Base-by-base conservation (phyloP, 2,113 vertebrate species). In the Pseudopipra pipra region DNA sequence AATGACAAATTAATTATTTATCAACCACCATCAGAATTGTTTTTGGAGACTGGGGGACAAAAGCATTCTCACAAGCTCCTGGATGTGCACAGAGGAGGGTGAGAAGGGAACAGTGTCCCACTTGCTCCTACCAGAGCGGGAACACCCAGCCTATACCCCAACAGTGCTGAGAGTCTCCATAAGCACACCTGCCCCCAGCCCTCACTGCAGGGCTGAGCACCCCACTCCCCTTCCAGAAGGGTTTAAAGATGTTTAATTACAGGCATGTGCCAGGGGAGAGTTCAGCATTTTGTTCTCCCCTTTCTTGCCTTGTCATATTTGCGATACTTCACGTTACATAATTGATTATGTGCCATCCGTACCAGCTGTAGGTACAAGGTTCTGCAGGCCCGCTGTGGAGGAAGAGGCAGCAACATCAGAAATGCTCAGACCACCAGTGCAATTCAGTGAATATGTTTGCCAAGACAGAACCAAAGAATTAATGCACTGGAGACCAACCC, bases 61-160 rank as follows among this genome's bases (percentile, higher is more conserved):
- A 85, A 6, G 11, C 31, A 44, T 27, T 22, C 58, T 35, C 47
- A 8, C 1, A 3, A 79, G 54, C 37, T 86, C 44, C 58, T 20
- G 17, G 39, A 43, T 3, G 3, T 12, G 52, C 0, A 0, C 3
- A n/a, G 17, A 68, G 43, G 13, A 62, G 63, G 39, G 55, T 2
- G 12, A 46, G 74, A 59, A 58, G 33, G 31, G 28, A 85, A 47
- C 17, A 3, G 39, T 28, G 23, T 14, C 33, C 39, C 18, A 3
- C 33, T 13, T 20, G 35, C 20, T 82, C 31, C 56, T n/a, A 33
- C 7, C 39, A 72, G 68, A 58, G 43, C 1, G 1, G 28, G 14
- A 76, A 43, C 20, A 30, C 20, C 20, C 49, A 70, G 79, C 12
- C 49, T 17, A 2, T 9, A 39, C 10, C 33, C 25, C 27, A 9